phyloP scores from a whole-genome alignment of 1,140 invertebrate species.

The Drosophila arizonae region DNA sequence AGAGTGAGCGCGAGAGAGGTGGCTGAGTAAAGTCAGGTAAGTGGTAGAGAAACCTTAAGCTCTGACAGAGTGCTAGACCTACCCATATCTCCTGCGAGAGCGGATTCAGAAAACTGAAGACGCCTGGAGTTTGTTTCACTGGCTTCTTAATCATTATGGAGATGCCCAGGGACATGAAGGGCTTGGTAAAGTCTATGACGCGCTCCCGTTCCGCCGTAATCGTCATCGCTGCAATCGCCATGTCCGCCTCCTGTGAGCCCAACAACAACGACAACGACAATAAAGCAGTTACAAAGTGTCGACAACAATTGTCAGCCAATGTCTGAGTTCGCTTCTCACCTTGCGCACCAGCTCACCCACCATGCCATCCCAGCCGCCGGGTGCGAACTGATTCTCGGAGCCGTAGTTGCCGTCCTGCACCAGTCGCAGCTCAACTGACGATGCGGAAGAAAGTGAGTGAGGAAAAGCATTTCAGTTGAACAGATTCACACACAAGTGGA shows the following conservation, averaged over 20 bases:
- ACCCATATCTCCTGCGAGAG: conserved; percentile 98
- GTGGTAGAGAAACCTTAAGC: neutral
- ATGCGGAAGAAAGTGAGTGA: conserved; percentile 21
- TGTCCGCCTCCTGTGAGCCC: conserved; percentile 93
- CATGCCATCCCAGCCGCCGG: conserved; percentile 96
- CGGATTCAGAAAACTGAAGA: conserved; percentile 98
- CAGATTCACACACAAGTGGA: neutral
- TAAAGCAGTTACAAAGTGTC: conserved; percentile 24
- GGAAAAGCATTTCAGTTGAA: conserved; percentile 5
- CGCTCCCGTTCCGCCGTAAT: conserved; percentile 96
- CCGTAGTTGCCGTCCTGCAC: conserved; percentile 94
- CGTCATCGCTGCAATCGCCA: conserved; percentile 97
- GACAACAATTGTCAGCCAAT: conserved; percentile 4
- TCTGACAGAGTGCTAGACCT: conserved; percentile 32
- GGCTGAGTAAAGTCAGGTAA: too few relatives aligned
- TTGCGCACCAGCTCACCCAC: conserved; percentile 96
- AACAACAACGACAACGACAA: conserved; percentile 18
- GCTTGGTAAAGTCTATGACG: conserved; percentile 98
- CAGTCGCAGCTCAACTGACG: conserved; percentile 90
- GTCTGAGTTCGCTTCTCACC: conserved; percentile 85
- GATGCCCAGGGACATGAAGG: conserved; percentile 98
- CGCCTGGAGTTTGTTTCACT: conserved; percentile 94
- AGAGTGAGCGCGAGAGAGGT: neutral
- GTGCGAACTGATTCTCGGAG: conserved; percentile 88
- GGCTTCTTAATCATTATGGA: conserved; percentile 99